Base-by-base conservation (phyloP, 2,113 vertebrate genomes). In the Halichoerus grypus region DNA sequence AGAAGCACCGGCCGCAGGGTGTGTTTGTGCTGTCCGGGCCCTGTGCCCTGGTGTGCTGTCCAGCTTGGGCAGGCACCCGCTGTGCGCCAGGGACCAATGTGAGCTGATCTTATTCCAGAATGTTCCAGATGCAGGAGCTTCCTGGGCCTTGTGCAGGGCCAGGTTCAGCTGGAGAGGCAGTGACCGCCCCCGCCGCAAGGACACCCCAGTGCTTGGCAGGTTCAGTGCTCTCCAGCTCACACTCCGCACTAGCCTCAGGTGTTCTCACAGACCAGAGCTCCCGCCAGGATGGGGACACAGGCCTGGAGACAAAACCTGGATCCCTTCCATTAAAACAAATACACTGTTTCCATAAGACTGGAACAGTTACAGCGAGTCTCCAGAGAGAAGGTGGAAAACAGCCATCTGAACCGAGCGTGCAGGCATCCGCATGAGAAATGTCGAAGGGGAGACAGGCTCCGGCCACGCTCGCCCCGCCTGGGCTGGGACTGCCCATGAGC, bases 401-500 rank as follows among this genome's bases (percentile, higher is more conserved):
- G n/a, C 65, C 8, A 5, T 65, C 71, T 51, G 18, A 36, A 31
- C 42, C 31, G 11, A 1, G 7, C 2, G 24, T 14, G 36, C 3
- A 2, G 4, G 5, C 12, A 0, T 61, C 18, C 0, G 19, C 80
- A 33, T 4, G 11, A 65, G 82, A 49, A 80, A 16, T 2, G 2
- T 1, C 36, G 2, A 5, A n/a, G 57, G 31, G 1, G 14, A 55
- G 61, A 9, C 1, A 0, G 15, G 53, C 22, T 12, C 55, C 4
- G 0, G 9, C 33, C 1, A 82, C 0, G 0, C 12, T 4, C 12
- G 5, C 10, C 55, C 16, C 0, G 10, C 33, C 15, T 0, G 1
- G 26, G 4, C 31, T 26, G 3, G 8, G 22, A 10, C 42, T 39
- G 36, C 49, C 15, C 1, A 0, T 1, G 31, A 77, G 36, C 65